Evolutionary conservation across 2,888 invertebrate species (phyloP).

Genomic region (Macroteleia sp.): DNA sequence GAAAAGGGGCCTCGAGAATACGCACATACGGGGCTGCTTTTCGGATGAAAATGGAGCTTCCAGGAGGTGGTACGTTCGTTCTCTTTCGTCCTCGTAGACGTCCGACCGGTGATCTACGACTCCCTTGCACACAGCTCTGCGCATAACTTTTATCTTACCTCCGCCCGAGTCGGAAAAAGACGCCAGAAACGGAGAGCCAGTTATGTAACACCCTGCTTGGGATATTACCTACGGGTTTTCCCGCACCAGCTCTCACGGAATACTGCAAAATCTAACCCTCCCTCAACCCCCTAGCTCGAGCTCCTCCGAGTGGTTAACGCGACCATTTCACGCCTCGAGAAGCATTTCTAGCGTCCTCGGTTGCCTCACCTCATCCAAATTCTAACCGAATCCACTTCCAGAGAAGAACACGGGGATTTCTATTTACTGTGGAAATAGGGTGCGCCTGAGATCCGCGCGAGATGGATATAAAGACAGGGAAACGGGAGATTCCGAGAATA

Average conservation of each 20-base stretch:
- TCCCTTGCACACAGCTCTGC: slow-evolving; percentile 83
- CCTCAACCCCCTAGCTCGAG: slow-evolving; percentile 52
- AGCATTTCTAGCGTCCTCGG: slow-evolving; percentile 75
- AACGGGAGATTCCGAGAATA: slow-evolving; percentile 41
- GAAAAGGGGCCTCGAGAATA: slow-evolving; percentile 64
- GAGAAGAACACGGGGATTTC: slow-evolving; percentile 71
- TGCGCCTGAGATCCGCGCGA: slow-evolving; percentile 65
- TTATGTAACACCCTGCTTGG: slow-evolving; percentile 61
- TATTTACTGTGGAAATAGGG: slow-evolving; percentile 72
- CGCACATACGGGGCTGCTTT: slow-evolving; percentile 70
- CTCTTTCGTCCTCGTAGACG: slow-evolving; percentile 82
- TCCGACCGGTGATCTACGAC: slow-evolving; percentile 82
- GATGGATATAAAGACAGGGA: slow-evolving; percentile 57
- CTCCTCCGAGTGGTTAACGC: slow-evolving; percentile 81
- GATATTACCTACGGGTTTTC: slow-evolving; percentile 62
- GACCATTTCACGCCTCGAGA: slow-evolving; percentile 83
- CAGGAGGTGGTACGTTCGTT: slow-evolving; percentile 63
- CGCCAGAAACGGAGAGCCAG: slow-evolving; percentile 50
- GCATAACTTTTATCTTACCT: slow-evolving; percentile 82
- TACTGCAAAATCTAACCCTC: slow-evolving; percentile 46
- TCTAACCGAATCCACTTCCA: slow-evolving; percentile 77
- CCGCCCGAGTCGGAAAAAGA: slow-evolving; percentile 62
- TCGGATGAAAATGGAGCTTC: slow-evolving; percentile 65
- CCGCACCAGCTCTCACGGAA: slow-evolving; percentile 49
- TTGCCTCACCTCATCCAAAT: slow-evolving; percentile 77